Percentiles rank a stretch among this genome's conserved stretches.
These are phyloP conservation scores for Pseudobourletiella spinata DNA, from an alignment of 1,140 invertebrate genomes.

Conservation along the genomic window DNA sequence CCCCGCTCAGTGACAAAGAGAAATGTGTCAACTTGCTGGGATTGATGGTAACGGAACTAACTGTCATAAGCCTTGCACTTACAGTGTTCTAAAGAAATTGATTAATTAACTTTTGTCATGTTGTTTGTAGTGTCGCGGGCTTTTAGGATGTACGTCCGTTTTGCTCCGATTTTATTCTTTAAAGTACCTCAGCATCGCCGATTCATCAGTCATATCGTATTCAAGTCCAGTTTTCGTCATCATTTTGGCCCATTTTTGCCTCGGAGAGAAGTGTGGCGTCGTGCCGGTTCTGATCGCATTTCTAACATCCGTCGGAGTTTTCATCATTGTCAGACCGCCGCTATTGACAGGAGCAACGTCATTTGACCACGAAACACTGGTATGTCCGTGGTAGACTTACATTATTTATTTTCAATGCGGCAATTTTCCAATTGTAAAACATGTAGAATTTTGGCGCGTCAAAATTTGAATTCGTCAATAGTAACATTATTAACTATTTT, in stretches of 20 bases:
- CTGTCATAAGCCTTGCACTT: background rate
- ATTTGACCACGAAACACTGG: slow-evolving; percentile 16
- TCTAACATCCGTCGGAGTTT: slow-evolving; percentile 8
- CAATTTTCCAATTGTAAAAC: too few relatives aligned
- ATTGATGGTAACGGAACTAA: slow-evolving; percentile 10
- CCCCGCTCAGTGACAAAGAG: slow-evolving; percentile 13
- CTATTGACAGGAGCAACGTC: background rate
- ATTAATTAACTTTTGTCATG: slow-evolving; percentile 1
- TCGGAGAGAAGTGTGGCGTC: slow-evolving; percentile 25
- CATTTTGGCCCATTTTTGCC: slow-evolving; percentile 23
- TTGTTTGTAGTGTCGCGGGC: background rate
- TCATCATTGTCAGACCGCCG: slow-evolving; percentile 18
- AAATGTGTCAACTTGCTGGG: slow-evolving; percentile 11
- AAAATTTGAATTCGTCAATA: too few relatives aligned
- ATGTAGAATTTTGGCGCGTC: too few relatives aligned
- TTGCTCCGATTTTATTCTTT: background rate
- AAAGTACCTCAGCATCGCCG: background rate
- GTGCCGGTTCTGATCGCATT: slow-evolving; percentile 10
- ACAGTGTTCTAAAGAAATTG: background rate
- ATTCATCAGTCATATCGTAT: background rate
- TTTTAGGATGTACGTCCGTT: background rate
- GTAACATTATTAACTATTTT: too few relatives aligned
- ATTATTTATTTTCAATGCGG: too few relatives aligned
- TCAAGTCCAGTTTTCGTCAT: slow-evolving; percentile 11
- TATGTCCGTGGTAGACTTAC: too few relatives aligned